Conservation (phyloP, 2,888 invertebrate genomes). For the Megamerina dolium region DNA sequence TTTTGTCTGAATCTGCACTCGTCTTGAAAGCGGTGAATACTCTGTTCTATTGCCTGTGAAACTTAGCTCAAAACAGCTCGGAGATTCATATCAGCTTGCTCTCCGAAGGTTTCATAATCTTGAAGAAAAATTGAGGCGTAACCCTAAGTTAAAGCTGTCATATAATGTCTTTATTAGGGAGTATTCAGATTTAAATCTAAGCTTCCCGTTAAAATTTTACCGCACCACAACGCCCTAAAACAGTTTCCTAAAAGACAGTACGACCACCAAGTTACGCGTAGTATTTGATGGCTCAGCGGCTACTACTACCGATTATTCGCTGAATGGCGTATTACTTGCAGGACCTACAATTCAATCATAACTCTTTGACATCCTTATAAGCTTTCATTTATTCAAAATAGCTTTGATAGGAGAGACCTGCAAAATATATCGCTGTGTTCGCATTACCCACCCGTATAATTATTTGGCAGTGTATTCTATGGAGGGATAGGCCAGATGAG, state of each 20-base stretch:
- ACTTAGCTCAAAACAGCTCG: background rate
- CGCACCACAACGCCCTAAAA: constrained; percentile 14
- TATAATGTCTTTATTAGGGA: constrained; percentile 9
- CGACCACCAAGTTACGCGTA: constrained; percentile 6
- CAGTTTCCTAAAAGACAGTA: too few species aligned
- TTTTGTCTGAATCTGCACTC: constrained; percentile 9
- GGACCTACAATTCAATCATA: too few species aligned
- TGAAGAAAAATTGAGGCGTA: constrained; percentile 4
- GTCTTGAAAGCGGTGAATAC: constrained; percentile 13
- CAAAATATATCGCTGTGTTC: too few species aligned
- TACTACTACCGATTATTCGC: too few species aligned
- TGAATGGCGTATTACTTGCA: too few species aligned
- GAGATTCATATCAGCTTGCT: constrained; percentile 13
- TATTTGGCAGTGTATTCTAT: too few species aligned
- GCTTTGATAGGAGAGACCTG: too few species aligned
- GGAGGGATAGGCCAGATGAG: constrained; percentile 4
- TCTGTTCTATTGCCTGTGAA: constrained; percentile 15
- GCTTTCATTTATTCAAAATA: constrained; percentile 6
- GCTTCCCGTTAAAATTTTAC: too few species aligned
- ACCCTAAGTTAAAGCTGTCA: constrained; percentile 3
- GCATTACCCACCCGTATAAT: too few species aligned
- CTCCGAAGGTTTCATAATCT: constrained; percentile 10
- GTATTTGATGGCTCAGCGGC: constrained; percentile 7
- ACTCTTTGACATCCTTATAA: too few species aligned
- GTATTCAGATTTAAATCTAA: constrained; percentile 9